Percentiles rank a stretch among this genome's conserved stretches.
These are phyloP conservation scores for Papilio elwesi DNA, from an alignment of 2,888 invertebrate species.

Conservation along the genomic window DNA sequence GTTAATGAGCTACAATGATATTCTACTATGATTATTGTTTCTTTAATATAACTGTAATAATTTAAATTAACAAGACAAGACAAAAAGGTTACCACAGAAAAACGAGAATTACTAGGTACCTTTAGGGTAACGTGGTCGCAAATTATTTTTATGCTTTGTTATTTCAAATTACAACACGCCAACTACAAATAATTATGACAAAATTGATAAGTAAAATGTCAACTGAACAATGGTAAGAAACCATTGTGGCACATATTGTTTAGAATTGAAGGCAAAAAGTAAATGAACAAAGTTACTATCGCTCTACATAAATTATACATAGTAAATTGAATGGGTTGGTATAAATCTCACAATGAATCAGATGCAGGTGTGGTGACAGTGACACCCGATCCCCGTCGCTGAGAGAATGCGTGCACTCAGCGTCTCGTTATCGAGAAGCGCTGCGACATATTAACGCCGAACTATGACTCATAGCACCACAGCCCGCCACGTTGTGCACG, in stretches of 20 bases:
- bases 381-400: slow-evolving; percentile 62
- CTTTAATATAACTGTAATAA: background rate
- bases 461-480: slow-evolving; percentile 56
- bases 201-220: background rate
- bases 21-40: slow-evolving; percentile 44
- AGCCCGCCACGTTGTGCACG: slow-evolving; percentile 43
- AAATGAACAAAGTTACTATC: background rate
- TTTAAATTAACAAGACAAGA: no score
- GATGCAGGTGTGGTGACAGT: slow-evolving; percentile 69
- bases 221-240: slow-evolving; percentile 19
- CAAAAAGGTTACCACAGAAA: no score
- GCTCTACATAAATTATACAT: background rate
- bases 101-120: no score
- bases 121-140: no score
- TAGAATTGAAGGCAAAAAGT: background rate
- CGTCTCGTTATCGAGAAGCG: slow-evolving; percentile 65
- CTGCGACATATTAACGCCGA: slow-evolving; percentile 48
- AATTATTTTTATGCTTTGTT: no score
- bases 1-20: slow-evolving; percentile 47
- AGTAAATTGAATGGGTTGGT: slow-evolving; percentile 35
- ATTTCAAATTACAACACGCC: background rate
- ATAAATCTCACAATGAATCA: slow-evolving; percentile 48
- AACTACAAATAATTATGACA: background rate
- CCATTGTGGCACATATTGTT: background rate
- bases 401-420: slow-evolving; percentile 70